These are phyloP conservation scores for Synergus gifuensis DNA, from an alignment of 2,888 invertebrate species.

Conservation along the genomic window DNA sequence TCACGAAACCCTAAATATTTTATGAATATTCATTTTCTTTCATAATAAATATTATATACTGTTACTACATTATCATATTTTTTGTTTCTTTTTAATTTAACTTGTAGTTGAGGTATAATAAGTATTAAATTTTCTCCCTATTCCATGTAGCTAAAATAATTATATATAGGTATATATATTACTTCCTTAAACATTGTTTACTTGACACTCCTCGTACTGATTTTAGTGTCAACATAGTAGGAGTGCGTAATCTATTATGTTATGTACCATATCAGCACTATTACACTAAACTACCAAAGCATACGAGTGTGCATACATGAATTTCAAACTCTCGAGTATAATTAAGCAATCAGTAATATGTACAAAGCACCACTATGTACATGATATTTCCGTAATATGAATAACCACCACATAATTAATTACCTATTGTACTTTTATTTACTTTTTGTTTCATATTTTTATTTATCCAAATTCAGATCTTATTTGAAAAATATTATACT, in stretches of 20 bases:
- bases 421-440: not conserved
- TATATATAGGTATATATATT: not conserved
- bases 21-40: too few relatives aligned
- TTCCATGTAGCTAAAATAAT: not conserved
- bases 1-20: too few relatives aligned
- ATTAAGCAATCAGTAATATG: slow-evolving; percentile 5
- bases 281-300: not conserved
- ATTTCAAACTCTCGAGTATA: slow-evolving; percentile 4
- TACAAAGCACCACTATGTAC: not conserved
- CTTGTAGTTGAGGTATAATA: not conserved
- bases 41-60: too few relatives aligned
- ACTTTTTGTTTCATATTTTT: not conserved
- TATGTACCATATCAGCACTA: not conserved
- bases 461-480: too few relatives aligned
- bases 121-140: not conserved
- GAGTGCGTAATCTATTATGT: slow-evolving; percentile 1
- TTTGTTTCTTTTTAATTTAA: too few relatives aligned
- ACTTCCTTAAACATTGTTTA: slow-evolving; percentile 1
- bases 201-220: not conserved
- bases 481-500: too few relatives aligned
- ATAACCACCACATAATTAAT: not conserved
- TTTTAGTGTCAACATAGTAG: not conserved
- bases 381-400: not conserved
- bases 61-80: too few relatives aligned
- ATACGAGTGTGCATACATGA: not conserved